Percentiles rank a stretch among this genome's conserved stretches.
phyloP scores from a whole-genome alignment of 1,140 invertebrate genomes.

The Mactra quadrangularis region DNA sequence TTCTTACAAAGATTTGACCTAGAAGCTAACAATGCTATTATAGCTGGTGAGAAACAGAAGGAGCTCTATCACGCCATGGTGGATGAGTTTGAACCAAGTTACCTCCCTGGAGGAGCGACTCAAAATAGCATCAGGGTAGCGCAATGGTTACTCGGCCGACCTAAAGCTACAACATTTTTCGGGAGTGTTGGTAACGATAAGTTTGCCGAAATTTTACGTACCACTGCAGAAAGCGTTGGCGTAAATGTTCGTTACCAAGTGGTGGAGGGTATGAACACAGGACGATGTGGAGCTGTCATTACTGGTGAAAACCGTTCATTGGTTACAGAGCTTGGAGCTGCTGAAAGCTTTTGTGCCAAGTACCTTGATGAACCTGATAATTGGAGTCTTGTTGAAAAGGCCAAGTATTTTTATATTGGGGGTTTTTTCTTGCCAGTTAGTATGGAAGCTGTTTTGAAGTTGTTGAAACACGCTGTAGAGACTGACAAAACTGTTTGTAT shows the following conservation, averaged over 20 bases:
- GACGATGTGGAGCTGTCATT: slow-evolving; percentile 88
- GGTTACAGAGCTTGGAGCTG: slow-evolving; percentile 97
- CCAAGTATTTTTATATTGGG: slow-evolving; percentile 94
- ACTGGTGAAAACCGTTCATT: slow-evolving; percentile 91
- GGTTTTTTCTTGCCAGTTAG: slow-evolving; percentile 98
- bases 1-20: slow-evolving; percentile 93
- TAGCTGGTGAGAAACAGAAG: slow-evolving; percentile 93
- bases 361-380: slow-evolving; percentile 92
- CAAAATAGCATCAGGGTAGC: slow-evolving; percentile 97
- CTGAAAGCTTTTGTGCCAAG: slow-evolving; percentile 94
- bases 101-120: slow-evolving; percentile 97
- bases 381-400: slow-evolving; percentile 90
- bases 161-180: slow-evolving; percentile 93
- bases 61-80: slow-evolving; percentile 76
- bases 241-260: slow-evolving; percentile 92
- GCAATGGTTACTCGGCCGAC: slow-evolving; percentile 93
- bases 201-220: slow-evolving; percentile 93
- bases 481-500: slow-evolving; percentile 93
- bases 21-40: slow-evolving; percentile 96
- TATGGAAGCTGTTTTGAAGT: slow-evolving; percentile 91
- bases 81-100: slow-evolving; percentile 89
- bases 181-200: slow-evolving; percentile 97
- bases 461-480: slow-evolving; percentile 90
- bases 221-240: slow-evolving; percentile 92
- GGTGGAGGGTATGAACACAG: slow-evolving; percentile 89